A percentile compares a stretch with the other conserved stretches of the same genome.
Evolutionary conservation across 2,113 vertebrate species (phyloP).

Genomic region (Galbula dea): DNA sequence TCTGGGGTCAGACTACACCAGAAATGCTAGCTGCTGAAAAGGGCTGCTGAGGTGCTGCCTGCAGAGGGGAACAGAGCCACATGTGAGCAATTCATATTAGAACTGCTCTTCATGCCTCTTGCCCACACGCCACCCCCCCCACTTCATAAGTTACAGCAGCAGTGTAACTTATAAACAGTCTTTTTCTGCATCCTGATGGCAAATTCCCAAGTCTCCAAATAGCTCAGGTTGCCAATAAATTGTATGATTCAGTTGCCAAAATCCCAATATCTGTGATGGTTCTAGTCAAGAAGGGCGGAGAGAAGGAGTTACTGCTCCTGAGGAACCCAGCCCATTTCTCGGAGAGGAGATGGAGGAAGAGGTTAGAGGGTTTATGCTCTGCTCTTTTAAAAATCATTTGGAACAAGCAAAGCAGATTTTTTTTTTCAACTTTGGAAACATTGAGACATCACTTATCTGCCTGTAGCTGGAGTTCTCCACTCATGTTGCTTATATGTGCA

Average conservation of each 20-base stretch:
- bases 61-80: neutral
- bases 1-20: accelerated
- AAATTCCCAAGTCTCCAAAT: neutral
- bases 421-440: neutral
- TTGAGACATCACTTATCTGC: neutral
- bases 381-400: neutral
- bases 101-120: neutral
- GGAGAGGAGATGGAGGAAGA: neutral
- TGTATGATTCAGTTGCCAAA: neutral
- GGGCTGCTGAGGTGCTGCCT: neutral
- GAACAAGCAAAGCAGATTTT: neutral
- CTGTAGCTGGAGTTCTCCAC: neutral
- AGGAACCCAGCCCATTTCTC: neutral
- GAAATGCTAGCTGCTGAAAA: accelerated
- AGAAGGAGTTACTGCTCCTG: neutral
- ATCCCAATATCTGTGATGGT: neutral
- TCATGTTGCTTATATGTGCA: accelerated
- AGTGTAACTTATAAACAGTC: neutral
- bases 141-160: neutral
- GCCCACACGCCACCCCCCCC: no score
- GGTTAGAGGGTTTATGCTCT: neutral
- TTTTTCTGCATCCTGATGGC: neutral
- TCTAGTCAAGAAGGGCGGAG: neutral
- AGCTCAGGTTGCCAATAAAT: neutral
- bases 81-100: neutral